Percentiles rank a stretch among this genome's conserved stretches.
phyloP scores from a whole-genome alignment of 2,113 vertebrate species.

The Gulo gulo region DNA sequence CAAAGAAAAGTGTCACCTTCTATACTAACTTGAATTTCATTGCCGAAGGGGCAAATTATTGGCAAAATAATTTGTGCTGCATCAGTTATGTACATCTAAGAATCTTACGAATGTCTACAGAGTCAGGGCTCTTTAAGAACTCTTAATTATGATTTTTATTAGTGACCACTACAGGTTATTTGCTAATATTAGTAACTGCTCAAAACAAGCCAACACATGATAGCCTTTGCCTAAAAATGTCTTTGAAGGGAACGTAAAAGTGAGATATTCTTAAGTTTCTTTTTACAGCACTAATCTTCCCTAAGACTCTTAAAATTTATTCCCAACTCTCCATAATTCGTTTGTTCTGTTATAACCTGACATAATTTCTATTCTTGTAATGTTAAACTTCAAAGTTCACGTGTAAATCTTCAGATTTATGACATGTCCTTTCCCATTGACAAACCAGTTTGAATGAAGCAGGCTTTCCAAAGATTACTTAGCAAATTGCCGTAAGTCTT shows the following conservation, averaged over 20 bases:
- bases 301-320: constrained; percentile 67
- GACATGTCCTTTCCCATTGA: constrained; percentile 68
- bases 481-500: constrained; percentile 30
- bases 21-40: not conserved
- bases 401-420: constrained; percentile 73
- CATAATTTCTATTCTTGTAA: constrained; percentile 70
- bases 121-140: not conserved
- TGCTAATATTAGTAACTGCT: constrained; percentile 13
- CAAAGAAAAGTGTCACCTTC: constrained; percentile 9
- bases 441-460: constrained; percentile 55
- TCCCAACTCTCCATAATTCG: constrained; percentile 39
- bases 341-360: constrained; percentile 65
- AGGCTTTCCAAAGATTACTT: constrained; percentile 66
- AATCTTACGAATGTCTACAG: not conserved
- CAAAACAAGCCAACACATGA: constrained; percentile 17
- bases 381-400: constrained; percentile 72
- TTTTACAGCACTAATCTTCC: constrained; percentile 58
- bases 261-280: constrained; percentile 40
- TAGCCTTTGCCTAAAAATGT: constrained; percentile 44
- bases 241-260: constrained; percentile 47
- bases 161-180: constrained; percentile 22
- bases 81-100: not conserved
- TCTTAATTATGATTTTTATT: not conserved
- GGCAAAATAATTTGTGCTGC: constrained; percentile 15
- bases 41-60: not conserved